Evolutionary conservation across 2,797 vertebrate species (phyloP).

Genomic region (Astyanax mexicanus): DNA sequence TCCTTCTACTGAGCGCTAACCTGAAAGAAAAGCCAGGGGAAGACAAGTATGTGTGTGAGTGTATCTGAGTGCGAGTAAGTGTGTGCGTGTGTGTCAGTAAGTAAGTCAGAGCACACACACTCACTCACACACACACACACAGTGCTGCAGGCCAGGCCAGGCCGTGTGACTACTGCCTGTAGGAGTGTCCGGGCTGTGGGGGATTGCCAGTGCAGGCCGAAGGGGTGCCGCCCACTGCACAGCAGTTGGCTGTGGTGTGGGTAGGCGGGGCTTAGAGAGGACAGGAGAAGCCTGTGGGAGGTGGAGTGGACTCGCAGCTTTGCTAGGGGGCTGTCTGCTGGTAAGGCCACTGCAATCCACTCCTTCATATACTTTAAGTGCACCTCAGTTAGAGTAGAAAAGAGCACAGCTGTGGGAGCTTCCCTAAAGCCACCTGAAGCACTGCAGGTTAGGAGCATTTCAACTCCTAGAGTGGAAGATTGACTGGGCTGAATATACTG

Average conservation of each 20-base stretch:
- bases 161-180: slow-evolving; percentile 52
- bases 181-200: slow-evolving; percentile 64
- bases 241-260: slow-evolving; percentile 71
- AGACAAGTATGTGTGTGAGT: slow-evolving; percentile 27
- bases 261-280: slow-evolving; percentile 70
- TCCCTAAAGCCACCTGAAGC: slow-evolving; percentile 65
- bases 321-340: slow-evolving; percentile 75
- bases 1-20: slow-evolving; percentile 48
- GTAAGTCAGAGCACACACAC: slow-evolving; percentile 30
- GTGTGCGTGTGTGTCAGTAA: not conserved
- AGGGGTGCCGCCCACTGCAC: slow-evolving; percentile 67
- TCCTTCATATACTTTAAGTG: slow-evolving; percentile 77
- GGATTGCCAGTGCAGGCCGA: slow-evolving; percentile 65
- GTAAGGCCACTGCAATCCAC: slow-evolving; percentile 69
- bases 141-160: slow-evolving; percentile 48
- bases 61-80: slow-evolving; percentile 6
- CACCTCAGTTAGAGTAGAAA: slow-evolving; percentile 73
- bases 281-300: slow-evolving; percentile 76
- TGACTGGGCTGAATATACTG: slow-evolving; percentile 65
- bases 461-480: slow-evolving; percentile 62
- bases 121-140: slow-evolving; percentile 39
- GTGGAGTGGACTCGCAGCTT: slow-evolving; percentile 70
- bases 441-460: slow-evolving; percentile 58
- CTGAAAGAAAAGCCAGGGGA: slow-evolving; percentile 38
- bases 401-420: slow-evolving; percentile 51